Evolutionary conservation across 1,140 invertebrate species (phyloP).

Genomic region (Goniozus legneri): DNA sequence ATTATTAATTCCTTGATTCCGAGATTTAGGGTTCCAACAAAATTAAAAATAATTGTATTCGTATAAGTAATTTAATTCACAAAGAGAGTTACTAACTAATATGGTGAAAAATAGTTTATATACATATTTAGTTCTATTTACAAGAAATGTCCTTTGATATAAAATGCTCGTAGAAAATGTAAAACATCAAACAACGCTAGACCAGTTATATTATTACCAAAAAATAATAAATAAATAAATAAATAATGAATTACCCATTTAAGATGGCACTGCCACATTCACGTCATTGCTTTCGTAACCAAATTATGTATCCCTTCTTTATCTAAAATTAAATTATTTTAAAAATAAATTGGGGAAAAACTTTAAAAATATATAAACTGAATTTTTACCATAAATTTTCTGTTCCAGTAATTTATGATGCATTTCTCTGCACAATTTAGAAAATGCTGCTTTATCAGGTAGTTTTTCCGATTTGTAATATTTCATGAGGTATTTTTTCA

Average conservation of each 20-base stretch:
- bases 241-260: neutral
- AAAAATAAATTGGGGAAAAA: too few species aligned
- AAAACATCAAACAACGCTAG: neutral
- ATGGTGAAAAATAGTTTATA: neutral
- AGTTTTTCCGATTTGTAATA: constrained; percentile 35
- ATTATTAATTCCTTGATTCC: too few species aligned
- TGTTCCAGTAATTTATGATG: constrained; percentile 26
- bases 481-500: constrained; percentile 36
- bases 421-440: constrained; percentile 35
- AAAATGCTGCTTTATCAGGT: constrained; percentile 35
- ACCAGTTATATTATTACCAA: neutral
- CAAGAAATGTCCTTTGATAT: neutral
- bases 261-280: neutral
- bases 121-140: neutral
- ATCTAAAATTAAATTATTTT: constrained; percentile 26
- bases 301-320: constrained; percentile 25
- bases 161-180: neutral
- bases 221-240: neutral
- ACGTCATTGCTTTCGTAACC: constrained; percentile 9
- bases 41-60: too few species aligned
- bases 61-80: too few species aligned
- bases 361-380: neutral
- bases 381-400: constrained; percentile 37
- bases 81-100: neutral
- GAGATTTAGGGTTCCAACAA: too few species aligned